phyloP scores from a whole-genome alignment of 2,113 vertebrate species.

The Hemiprocne comata region DNA sequence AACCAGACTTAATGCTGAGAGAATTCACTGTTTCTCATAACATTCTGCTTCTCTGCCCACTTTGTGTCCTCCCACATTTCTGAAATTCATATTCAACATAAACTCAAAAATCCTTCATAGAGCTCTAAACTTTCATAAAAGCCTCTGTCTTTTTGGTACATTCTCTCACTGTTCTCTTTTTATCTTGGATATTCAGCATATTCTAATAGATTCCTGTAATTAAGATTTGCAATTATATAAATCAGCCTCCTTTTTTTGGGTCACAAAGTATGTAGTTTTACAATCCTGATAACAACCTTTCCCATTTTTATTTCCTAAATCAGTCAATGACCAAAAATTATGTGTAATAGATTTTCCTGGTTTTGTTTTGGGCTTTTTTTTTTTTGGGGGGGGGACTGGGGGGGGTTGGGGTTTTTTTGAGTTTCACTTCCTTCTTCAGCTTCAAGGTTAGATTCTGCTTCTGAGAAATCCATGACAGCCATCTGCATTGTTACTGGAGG shows the following conservation, averaged over 20 bases:
- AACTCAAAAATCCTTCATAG: background rate
- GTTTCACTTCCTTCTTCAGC: background rate
- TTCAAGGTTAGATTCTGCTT: background rate
- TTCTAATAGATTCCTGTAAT: background rate
- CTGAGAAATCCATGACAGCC: background rate
- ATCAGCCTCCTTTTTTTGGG: background rate
- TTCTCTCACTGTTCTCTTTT: background rate
- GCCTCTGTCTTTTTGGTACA: background rate
- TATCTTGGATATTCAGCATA: background rate
- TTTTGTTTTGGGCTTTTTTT: no score
- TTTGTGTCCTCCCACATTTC: background rate
- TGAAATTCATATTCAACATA: background rate
- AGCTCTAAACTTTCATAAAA: background rate
- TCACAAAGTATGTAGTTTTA: background rate
- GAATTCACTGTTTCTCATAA: background rate
- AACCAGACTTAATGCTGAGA: background rate
- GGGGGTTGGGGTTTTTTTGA: background rate
- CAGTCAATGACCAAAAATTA: background rate
- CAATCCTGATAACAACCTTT: background rate
- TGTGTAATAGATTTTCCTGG: background rate
- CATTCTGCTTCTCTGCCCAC: background rate
- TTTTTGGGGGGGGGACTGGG: no score
- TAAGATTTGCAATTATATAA: background rate
- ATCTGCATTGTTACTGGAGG: background rate
- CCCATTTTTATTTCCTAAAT: background rate